A percentile compares a stretch with the other conserved stretches of the same genome.
Evolutionary conservation across 1,140 invertebrate genomes (phyloP).

Genomic region (Ctenoplectra terminalis): DNA sequence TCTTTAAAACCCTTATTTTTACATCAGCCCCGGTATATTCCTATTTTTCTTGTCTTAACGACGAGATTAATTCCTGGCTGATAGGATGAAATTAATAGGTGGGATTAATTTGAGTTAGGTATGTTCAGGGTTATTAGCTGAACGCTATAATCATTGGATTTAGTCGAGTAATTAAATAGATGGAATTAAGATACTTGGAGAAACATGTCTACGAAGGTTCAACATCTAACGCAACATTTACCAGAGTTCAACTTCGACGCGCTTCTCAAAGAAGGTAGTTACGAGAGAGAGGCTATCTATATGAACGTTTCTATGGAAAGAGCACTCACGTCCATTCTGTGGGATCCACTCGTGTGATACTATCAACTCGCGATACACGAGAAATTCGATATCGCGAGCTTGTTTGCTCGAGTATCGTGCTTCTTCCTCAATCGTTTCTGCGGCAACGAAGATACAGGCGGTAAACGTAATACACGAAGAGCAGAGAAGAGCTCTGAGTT

Average conservation of each 20-base stretch:
- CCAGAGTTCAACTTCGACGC: not conserved
- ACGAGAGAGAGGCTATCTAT: not conserved
- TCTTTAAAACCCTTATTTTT: not conserved
- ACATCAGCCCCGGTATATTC: not conserved
- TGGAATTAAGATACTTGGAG: not conserved
- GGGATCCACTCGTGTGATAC: slow-evolving; percentile 27
- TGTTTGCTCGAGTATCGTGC: slow-evolving; percentile 12
- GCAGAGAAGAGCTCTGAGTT: no score
- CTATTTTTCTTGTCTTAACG: not conserved
- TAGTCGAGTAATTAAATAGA: not conserved
- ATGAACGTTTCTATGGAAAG: slow-evolving; percentile 24
- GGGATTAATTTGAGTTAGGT: not conserved
- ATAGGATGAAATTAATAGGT: not conserved
- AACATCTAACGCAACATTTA: not conserved
- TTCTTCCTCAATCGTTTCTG: slow-evolving; percentile 31
- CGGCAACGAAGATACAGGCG: not conserved
- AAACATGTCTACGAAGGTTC: not conserved
- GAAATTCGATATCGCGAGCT: slow-evolving; percentile 41
- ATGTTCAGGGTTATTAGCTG: not conserved
- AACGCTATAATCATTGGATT: not conserved
- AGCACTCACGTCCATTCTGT: slow-evolving; percentile 61
- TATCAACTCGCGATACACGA: slow-evolving; percentile 31
- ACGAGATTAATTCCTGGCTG: not conserved
- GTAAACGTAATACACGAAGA: no score
- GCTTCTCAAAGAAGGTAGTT: not conserved